Base-by-base conservation (phyloP, 2,797 vertebrate genomes). In the Acrossocheilus wenchowensis region DNA sequence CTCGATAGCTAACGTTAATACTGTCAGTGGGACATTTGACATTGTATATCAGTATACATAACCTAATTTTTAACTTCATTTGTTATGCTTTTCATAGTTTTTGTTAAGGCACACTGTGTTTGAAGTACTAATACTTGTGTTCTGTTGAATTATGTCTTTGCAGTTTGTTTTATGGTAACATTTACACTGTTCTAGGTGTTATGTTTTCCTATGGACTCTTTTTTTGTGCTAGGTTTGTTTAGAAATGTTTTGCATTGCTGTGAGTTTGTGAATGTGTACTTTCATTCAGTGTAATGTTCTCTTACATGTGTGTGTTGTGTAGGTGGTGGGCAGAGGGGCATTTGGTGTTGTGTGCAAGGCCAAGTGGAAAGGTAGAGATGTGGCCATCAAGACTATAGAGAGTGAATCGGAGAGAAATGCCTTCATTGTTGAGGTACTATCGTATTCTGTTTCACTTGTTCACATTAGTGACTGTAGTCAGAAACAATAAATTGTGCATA, bases 311-410 rank as follows among this genome's bases (percentile, higher is more conserved):
- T 43, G 57, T 43, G 1, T 89, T 30, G 88, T 90, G 78, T 90
- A 99, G 98, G 97, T 99, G 93, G 98, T 99, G 92, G 98, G 98
- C 90, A 97, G 98, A 96, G 98, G 98, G 92, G 98, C 98, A 14
- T 99, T 99, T 92, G 98, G 98, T 84, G 98, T 99, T 72, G 98
- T 99, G 88, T 99, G 98, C 94, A 99, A 98, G 94, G 98, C 98
- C 91, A 99, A 99, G 92, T 99, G 98, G 98, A 96, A 97, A 96
- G 98, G 97, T 92, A 99, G 98, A 94, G 98, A 99, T 93, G 98
- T 99, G 81, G 98, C 98, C 68, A 99, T 99, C 94, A 99, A 99
- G 92, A 98, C 99, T 84, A 99, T 99, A 91, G 98, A 99, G 95
- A 99, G 98, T 92, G 98, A 99, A 96, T 99, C 98, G 3, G 98